Conservation (phyloP, 2,888 invertebrate genomes). For the Philaethria dido region DNA sequence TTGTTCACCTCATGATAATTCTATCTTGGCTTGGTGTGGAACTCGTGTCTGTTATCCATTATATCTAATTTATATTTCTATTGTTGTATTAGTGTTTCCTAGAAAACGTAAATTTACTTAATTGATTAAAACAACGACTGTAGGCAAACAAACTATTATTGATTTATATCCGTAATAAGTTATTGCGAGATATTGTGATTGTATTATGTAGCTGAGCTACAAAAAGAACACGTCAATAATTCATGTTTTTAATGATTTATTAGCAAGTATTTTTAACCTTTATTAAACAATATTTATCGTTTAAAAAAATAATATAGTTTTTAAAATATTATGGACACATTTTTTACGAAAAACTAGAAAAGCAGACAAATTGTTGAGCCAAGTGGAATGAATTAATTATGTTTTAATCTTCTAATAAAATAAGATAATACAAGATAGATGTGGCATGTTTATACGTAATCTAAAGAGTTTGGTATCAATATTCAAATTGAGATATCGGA, state of each 20-base stretch:
- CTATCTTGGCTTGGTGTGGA: not conserved
- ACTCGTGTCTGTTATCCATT: conserved; percentile 4
- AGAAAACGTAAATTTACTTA: not conserved
- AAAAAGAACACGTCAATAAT: not conserved
- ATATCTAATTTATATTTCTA: conserved; percentile 6
- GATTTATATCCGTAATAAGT: not conserved
- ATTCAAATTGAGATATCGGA: conserved; percentile 35
- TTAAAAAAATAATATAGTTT: too few relatives aligned
- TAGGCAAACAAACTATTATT: not conserved
- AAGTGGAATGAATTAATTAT: conserved; percentile 14
- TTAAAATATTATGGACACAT: not conserved
- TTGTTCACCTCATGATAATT: not conserved
- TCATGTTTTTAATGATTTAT: not conserved
- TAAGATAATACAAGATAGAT: conserved; percentile 10
- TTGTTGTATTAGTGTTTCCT: not conserved
- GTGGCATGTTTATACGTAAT: not conserved
- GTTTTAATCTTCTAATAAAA: conserved; percentile 1
- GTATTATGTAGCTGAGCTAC: not conserved
- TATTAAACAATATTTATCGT: too few relatives aligned
- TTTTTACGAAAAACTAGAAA: not conserved
- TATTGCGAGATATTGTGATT: not conserved
- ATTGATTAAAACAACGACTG: not conserved
- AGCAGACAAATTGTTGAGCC: conserved; percentile 4
- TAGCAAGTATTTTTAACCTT: not conserved
- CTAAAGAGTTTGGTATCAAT: conserved; percentile 15